Base-by-base conservation (phyloP, 1,140 invertebrate genomes). In the Papilio machaon region DNA sequence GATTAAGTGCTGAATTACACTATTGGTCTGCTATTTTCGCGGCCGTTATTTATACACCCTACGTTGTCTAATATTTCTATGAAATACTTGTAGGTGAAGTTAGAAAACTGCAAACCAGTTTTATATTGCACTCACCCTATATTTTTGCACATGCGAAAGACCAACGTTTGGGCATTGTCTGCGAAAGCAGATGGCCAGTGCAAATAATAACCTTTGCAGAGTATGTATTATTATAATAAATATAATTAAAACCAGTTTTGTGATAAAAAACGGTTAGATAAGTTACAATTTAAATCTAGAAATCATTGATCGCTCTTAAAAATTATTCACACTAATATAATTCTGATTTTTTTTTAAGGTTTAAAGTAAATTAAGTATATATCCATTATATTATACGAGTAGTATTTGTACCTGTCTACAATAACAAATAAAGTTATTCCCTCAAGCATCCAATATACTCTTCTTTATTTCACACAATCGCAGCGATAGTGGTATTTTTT, bases 101-200 rank as follows among this genome's bases (percentile, higher is more conserved):
- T 77, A 54, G 23, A 23, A 86, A 86, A 84, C 81, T 83, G 38
- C n/a, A 89, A 89, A 91, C 87, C 85, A 85, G 90, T 91, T 91
- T 82, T 81, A 73, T 46, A 70, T 77, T 78, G 64, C 74, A 80
- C 75, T 35, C 38, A 83, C 82, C 87, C 89, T 84, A 75, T 75
- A 75, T 82, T 81, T 83, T 73, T 78, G 79, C 74, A 82, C 60
- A 85, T 83, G 90, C 90, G 83, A 89, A 89, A 88, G 88, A 84
- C 83, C 82, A 85, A 75, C 85, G 86, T 80, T 86, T 85, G 80
- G 88, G 83, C 87, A 89, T 91, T 91, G 89, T 91, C 23, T 78
- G 85, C 80, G 85, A 84, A 82, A 80, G 87, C 91, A 92, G 91
- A 92, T 92, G 91, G 88, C 83, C 80, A 76, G 17, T 76, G 73